Base-by-base conservation (phyloP, 2,888 invertebrate genomes). In the Nebria salina region DNA sequence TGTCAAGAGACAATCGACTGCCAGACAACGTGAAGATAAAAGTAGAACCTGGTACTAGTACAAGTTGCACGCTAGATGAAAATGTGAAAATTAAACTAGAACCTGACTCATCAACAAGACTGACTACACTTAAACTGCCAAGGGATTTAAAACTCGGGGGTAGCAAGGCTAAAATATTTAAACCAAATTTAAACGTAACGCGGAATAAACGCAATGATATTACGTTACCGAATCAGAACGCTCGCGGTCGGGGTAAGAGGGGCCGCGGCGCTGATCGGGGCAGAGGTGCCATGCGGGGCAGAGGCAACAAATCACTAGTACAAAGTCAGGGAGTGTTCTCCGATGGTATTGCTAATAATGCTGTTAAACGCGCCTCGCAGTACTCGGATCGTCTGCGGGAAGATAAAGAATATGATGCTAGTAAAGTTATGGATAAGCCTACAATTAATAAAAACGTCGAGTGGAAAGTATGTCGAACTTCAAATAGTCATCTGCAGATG, bases 131-230 rank as follows among this genome's bases (percentile, higher is more conserved):
- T 6, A 76, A 76, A 76, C 65, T 80, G 64, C 72, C 81, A 20
- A 64, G 76, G 26, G 76, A 81, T 66, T 66, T 81, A 34, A 81
- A 81, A n/a, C 76, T 81, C 9, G 81, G 81, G 5, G 81, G 81
- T 34, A 65, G 72, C 20, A 76, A 43, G 73, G 7, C 76, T 4
- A 81, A 76, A 81, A 43, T 76, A 9, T 34, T 81, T 15, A 81
- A 81, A 76, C 81, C 81, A 9, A 81, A 81, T 70, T 76, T 81
- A 42, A 76, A 76, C 13, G 81, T 76, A 6, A 43, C 65, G 25
- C 72, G 76, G 11, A 76, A 81, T 72, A 81, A 81, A 73, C 64
- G 66, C 4, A 43, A 26, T 11, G 76, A 76, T 72, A 43, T 43
- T 9, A 66, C 20, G 5, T 54, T 72, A 6, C 15, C 72, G 20